A percentile compares a stretch with the other conserved stretches of the same genome.
These are phyloP conservation scores for Apodemia hepburni DNA, from an alignment of 2,888 invertebrate species.

Conservation along the genomic window DNA sequence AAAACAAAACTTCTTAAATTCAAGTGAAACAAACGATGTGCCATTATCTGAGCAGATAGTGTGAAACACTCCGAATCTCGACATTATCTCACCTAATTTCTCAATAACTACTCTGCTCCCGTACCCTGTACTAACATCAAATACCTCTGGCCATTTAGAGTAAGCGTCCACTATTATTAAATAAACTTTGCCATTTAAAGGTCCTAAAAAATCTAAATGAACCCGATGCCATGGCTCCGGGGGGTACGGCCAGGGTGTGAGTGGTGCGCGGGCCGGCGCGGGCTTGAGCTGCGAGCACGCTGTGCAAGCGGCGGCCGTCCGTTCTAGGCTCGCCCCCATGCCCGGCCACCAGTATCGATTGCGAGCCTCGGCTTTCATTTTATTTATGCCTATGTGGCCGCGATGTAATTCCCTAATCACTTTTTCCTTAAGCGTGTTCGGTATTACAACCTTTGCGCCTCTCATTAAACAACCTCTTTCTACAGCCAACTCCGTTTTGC, in stretches of 20 bases:
- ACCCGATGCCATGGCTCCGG: background rate
- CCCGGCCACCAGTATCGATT: background rate
- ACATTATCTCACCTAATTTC: constrained; percentile 5
- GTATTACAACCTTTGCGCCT: background rate
- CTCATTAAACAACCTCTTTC: constrained; percentile 1
- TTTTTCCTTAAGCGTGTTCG: background rate
- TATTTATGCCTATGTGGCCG: constrained; percentile 15
- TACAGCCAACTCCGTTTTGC: background rate
- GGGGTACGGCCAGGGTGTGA: background rate
- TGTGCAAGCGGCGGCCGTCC: constrained; percentile 2
- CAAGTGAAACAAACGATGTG: constrained; percentile 1
- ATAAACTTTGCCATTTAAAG: constrained; percentile 5
- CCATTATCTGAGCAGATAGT: constrained; percentile 7
- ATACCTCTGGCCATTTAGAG: constrained; percentile 7
- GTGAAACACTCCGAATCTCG: constrained; percentile 5
- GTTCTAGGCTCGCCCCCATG: background rate
- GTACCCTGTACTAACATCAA: constrained; percentile 2
- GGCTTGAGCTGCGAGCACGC: constrained; percentile 5
- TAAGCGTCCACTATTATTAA: constrained; percentile 9
- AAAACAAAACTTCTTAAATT: background rate
- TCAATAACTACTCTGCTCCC: background rate
- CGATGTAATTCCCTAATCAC: constrained; percentile 10
- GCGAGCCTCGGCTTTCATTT: constrained; percentile 12
- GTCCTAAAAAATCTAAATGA: background rate
- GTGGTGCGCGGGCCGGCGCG: background rate